Conservation (phyloP, 2,113 vertebrate species). For the Thamnophis sirtalis region DNA sequence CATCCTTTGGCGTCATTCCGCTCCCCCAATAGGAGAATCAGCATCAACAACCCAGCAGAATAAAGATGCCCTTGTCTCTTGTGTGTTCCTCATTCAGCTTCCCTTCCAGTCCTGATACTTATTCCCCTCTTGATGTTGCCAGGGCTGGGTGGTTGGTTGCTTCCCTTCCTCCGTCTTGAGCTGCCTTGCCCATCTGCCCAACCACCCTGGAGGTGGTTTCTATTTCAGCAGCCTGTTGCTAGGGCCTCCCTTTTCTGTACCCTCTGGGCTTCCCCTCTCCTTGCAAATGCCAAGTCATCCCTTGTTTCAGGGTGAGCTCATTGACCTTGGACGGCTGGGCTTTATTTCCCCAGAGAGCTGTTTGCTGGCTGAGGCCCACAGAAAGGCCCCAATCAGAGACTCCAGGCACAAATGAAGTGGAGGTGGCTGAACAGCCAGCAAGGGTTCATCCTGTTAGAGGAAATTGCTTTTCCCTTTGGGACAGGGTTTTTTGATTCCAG, state of each 20-base stretch:
- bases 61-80: neutral
- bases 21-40: neutral
- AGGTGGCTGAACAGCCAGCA: neutral
- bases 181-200: accelerated
- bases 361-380: neutral
- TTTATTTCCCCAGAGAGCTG: neutral
- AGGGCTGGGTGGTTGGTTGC: neutral
- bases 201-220: neutral
- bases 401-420: neutral
- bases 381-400: neutral
- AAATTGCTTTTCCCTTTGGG: neutral
- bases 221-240: neutral
- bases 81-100: neutral
- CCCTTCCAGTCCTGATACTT: accelerated
- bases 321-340: neutral
- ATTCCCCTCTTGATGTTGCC: neutral
- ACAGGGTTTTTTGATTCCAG: neutral
- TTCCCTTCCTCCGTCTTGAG: neutral
- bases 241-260: neutral
- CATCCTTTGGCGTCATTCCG: neutral
- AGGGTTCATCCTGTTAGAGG: neutral
- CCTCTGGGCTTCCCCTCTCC: neutral
- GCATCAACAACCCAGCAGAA: neutral
- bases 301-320: constrained; percentile 13
- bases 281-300: constrained; percentile 14